Evolutionary conservation across 2,113 vertebrate species (phyloP).

Genomic region (Carassius auratus): DNA sequence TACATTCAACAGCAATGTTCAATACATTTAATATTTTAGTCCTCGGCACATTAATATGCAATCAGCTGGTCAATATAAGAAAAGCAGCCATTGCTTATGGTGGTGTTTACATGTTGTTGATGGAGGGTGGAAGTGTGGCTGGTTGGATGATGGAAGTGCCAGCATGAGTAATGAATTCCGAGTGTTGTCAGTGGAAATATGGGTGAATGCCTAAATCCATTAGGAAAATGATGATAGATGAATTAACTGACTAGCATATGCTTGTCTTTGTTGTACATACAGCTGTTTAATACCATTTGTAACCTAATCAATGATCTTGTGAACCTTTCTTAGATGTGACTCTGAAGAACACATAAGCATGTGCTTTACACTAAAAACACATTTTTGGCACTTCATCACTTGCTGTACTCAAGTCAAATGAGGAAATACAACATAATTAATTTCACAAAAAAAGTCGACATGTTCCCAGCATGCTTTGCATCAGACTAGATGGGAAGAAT

Average conservation of each 20-base stretch:
- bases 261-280: slow-evolving; percentile 36
- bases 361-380: neutral
- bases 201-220: slow-evolving; percentile 49
- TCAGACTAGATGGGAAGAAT: neutral
- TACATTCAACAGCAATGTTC: neutral
- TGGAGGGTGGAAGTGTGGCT: slow-evolving; percentile 6
- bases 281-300: slow-evolving; percentile 41
- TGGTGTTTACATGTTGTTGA: slow-evolving; percentile 6
- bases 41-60: neutral
- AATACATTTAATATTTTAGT: neutral
- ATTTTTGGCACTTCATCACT: neutral
- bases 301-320: slow-evolving; percentile 7
- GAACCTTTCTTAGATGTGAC: neutral
- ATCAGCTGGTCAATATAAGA: neutral
- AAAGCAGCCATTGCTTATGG: neutral
- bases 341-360: slow-evolving; percentile 6
- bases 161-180: slow-evolving; percentile 47
- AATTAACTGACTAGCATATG: slow-evolving; percentile 35
- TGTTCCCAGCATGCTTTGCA: neutral
- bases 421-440: neutral
- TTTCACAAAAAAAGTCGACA: neutral
- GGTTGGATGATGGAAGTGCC: slow-evolving; percentile 36
- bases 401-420: neutral
- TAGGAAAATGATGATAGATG: slow-evolving; percentile 53
- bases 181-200: slow-evolving; percentile 40